Evolutionary conservation across 2,797 vertebrate genomes (phyloP), one percentile per base, ranked within the genome.

Genomic region (Peromyscus eremicus): DNA sequence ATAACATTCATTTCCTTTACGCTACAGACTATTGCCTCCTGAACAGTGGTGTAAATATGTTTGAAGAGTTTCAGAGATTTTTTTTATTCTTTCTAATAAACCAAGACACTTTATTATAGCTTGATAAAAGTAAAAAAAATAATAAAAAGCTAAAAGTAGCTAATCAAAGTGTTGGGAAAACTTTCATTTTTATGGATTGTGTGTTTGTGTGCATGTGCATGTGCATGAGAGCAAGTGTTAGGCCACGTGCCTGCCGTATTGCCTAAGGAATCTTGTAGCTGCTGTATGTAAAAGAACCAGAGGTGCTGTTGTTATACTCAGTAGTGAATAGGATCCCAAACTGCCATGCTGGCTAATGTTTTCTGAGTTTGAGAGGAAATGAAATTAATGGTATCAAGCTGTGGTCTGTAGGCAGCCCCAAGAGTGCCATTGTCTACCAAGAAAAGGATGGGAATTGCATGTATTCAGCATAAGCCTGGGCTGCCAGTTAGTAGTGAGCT

Each of bases 81-180:
- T 85, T 93, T 71, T 70, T 94, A 79, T 92, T 97, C 32, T 90
- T 94, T 96, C 87, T 60, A 10, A 16, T 84, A 64, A 88, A 76
- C 40, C 60, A 91, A 92, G 81, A 71, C 70, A 34, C 66, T 89
- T 86, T 29, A n/a, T 76, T 94, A 23, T 21, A 97, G 46, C 62
- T 34, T 60, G 82, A 32, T 82, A 37, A 91, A 94, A 70, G 23
- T 55, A 73, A 27, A 27, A 73, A 40, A 37, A 19, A 37, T 37
- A 73, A n/a, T 73, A 37, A 73, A 73, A 73, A 75, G 62, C 40
- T 64, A 62, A 92, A 92, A 82, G 55, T 43, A 91, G 32, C 64
- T 84, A 34, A 84, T 40, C 16, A 52, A 95, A 80, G 68, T 81
- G 12, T 0, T 90, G 52, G 34, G 2, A 87, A 89, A 91, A 79